Percentiles rank a stretch among this genome's conserved stretches.
phyloP scores from a whole-genome alignment of 1,140 invertebrate genomes.

The Drosophila nebulosa region DNA sequence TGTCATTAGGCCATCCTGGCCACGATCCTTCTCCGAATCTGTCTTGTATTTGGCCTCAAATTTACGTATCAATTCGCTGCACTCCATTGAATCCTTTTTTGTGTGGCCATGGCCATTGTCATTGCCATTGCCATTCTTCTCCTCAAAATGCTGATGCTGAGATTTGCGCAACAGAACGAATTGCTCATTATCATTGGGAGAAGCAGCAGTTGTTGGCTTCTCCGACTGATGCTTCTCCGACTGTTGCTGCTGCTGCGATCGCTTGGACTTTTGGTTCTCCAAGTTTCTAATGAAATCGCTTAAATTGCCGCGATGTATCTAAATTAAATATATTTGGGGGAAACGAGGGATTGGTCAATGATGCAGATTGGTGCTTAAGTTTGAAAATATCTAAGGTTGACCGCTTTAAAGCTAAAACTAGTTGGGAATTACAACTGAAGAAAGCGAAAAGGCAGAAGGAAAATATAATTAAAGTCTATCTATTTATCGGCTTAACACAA shows the following conservation, averaged over 20 bases:
- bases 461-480: no score
- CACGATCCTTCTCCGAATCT: constrained; percentile 72
- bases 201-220: constrained; percentile 43
- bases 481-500: no score
- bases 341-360: no score
- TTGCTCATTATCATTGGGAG: constrained; percentile 47
- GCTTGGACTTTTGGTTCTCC: constrained; percentile 75
- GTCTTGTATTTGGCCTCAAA: constrained; percentile 79
- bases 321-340: constrained; percentile 6
- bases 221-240: constrained; percentile 16
- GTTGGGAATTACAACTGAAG: no score
- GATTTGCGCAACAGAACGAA: constrained; percentile 59
- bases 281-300: constrained; percentile 80
- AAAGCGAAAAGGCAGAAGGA: no score
- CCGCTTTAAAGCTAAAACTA: no score
- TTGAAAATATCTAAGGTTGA: no score
- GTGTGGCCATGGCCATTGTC: constrained; percentile 53
- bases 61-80: constrained; percentile 68
- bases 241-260: constrained; percentile 14
- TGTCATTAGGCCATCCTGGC: constrained; percentile 27
- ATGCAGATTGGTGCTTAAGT: no score
- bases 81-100: constrained; percentile 33
- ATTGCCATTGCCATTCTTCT: constrained; percentile 64
- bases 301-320: constrained; percentile 79
- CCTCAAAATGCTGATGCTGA: constrained; percentile 65